A percentile compares a stretch with the other conserved stretches of the same genome.
Evolutionary conservation across 1,140 invertebrate species (phyloP).

Genomic region (Philotrypesis tridentata): DNA sequence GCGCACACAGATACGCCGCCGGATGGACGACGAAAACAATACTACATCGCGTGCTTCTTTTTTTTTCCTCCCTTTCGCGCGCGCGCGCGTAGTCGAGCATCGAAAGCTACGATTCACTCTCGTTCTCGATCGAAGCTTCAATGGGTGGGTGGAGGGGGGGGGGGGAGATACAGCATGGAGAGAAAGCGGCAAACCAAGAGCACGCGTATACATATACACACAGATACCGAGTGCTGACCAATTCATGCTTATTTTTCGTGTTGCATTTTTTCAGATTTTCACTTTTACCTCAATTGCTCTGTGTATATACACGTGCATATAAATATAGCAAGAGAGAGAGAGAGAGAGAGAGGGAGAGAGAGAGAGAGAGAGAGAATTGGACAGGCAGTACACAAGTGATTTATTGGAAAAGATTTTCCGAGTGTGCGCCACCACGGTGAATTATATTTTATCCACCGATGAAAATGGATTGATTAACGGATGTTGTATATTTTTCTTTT

Average conservation of each 20-base stretch:
- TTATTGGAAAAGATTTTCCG: slow-evolving; percentile 48
- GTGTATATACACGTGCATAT: neutral
- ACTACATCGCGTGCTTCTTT: slow-evolving; percentile 51
- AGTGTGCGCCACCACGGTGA: neutral
- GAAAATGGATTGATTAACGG: slow-evolving; percentile 45
- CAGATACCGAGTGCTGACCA: neutral
- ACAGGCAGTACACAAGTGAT: slow-evolving; percentile 22
- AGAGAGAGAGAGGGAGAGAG: neutral
- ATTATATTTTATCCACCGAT: slow-evolving; percentile 46
- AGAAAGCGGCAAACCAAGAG: slow-evolving; percentile 24
- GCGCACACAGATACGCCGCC: neutral
- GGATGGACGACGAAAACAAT: slow-evolving; percentile 48
- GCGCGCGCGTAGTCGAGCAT: slow-evolving; percentile 48
- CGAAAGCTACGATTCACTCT: slow-evolving; percentile 64
- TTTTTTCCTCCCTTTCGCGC: slow-evolving; percentile 32
- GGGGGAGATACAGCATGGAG: neutral
- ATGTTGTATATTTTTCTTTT: neutral
- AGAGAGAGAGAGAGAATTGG: neutral
- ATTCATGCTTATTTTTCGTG: slow-evolving; percentile 51
- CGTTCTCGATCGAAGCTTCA: slow-evolving; percentile 58
- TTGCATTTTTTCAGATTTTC: slow-evolving; percentile 53
- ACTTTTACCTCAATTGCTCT: slow-evolving; percentile 48
- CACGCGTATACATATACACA: neutral
- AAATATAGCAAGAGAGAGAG: neutral
- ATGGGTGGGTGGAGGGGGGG: slow-evolving; percentile 2